phyloP scores from a whole-genome alignment of 2,888 invertebrate species.

The Dryobotodes eremita region DNA sequence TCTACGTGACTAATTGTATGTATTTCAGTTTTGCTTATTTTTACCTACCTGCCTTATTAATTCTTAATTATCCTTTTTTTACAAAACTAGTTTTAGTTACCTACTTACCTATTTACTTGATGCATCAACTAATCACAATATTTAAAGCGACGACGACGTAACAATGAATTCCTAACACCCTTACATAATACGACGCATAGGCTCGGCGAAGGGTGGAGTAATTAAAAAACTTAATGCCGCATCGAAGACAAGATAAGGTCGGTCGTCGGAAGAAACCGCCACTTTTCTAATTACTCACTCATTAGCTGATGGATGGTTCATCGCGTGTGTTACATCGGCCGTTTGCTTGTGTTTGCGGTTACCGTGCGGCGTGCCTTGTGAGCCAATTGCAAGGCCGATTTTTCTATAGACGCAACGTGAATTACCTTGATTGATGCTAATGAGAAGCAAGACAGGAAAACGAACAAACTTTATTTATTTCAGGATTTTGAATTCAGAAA shows the following conservation, averaged over 20 bases:
- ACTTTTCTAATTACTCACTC: constrained; percentile 90
- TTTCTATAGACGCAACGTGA: constrained; percentile 53
- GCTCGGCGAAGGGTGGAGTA: constrained; percentile 78
- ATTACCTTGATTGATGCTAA: constrained; percentile 52
- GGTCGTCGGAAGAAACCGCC: constrained; percentile 87
- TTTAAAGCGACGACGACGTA: neutral
- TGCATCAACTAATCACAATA: constrained; percentile 21
- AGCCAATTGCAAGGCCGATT: constrained; percentile 60
- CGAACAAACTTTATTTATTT: neutral
- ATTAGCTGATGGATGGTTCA: constrained; percentile 87
- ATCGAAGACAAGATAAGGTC: constrained; percentile 90
- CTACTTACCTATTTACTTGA: neutral
- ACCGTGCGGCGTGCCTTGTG: constrained; percentile 54
- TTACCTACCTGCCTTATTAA: neutral
- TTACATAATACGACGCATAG: constrained; percentile 47
- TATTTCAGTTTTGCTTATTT: constrained; percentile 4
- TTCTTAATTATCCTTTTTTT: neutral
- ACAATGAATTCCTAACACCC: constrained; percentile 24
- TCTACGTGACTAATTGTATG: constrained; percentile 44
- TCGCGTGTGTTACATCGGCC: constrained; percentile 65
- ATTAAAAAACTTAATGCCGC: constrained; percentile 88
- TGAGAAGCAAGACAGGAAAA: constrained; percentile 9
- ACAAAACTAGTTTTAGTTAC: neutral
- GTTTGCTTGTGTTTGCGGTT: constrained; percentile 65
- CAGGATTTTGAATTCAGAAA: neutral